Conservation (phyloP, 2,113 vertebrate genomes). For the Anser brachyrhynchus region DNA sequence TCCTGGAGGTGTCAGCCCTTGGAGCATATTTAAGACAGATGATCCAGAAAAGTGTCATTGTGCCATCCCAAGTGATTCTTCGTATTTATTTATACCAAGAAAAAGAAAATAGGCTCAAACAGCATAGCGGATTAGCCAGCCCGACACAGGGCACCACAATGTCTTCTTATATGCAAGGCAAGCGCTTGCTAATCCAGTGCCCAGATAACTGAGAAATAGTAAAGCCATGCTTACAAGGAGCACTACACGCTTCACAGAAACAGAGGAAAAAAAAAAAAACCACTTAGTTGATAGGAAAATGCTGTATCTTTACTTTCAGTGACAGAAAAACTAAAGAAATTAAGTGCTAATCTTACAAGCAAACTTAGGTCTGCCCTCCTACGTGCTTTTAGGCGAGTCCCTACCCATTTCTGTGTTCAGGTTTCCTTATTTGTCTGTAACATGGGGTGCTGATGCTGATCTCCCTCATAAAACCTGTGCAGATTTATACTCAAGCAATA, state of each 20-base stretch:
- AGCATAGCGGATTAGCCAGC: constrained; percentile 13
- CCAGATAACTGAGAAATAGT: not conserved
- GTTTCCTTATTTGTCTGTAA: not conserved
- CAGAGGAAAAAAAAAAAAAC: not conserved
- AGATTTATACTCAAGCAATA: not conserved
- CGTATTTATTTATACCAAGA: constrained; percentile 12
- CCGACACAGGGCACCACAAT: not conserved
- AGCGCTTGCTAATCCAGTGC: not conserved
- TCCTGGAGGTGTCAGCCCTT: not conserved
- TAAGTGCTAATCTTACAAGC: not conserved
- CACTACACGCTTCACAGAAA: not conserved
- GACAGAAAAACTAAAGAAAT: not conserved
- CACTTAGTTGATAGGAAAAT: not conserved
- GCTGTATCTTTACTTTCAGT: not conserved
- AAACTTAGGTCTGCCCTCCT: not conserved
- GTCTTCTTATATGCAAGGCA: not conserved
- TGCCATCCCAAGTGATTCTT: constrained; percentile 11
- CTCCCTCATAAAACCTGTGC: not conserved
- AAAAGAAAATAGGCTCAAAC: constrained; percentile 35
- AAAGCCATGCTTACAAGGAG: not conserved
- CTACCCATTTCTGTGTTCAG: fast-evolving
- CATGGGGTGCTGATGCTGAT: not conserved
- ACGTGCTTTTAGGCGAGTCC: not conserved
- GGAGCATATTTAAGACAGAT: not conserved
- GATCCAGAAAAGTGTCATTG: constrained; percentile 7